Conservation (phyloP, 2,797 vertebrate genomes). For the Columba guinea region DNA sequence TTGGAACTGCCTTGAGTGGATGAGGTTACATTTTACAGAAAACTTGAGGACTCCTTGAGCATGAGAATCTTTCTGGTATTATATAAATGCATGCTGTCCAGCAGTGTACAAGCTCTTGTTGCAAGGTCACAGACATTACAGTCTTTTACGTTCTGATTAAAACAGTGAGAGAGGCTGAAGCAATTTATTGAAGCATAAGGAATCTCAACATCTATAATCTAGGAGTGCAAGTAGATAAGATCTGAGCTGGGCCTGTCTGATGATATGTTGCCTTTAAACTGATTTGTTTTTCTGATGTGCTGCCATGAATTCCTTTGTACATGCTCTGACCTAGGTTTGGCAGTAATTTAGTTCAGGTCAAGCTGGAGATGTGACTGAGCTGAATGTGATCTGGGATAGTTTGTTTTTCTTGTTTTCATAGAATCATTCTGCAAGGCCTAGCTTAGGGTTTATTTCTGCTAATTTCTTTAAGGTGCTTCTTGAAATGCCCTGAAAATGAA, state of each 20-base stretch:
- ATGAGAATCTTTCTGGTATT: neutral
- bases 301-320: neutral
- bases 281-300: neutral
- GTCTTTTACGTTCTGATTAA: neutral
- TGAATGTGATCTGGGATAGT: neutral
- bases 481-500: conserved; percentile 7
- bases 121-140: neutral
- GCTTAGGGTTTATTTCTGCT: conserved; percentile 2
- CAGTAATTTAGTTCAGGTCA: neutral
- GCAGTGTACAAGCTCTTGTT: neutral
- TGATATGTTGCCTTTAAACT: neutral
- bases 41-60: neutral
- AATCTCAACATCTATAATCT: neutral
- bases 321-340: neutral
- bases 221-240: neutral
- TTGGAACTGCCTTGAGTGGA: neutral
- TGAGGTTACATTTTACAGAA: neutral
- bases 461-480: neutral
- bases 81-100: neutral
- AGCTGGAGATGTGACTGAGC: neutral
- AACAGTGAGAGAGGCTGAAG: neutral
- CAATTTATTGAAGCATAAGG: neutral
- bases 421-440: neutral
- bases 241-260: neutral
- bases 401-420: neutral